Base-by-base conservation (phyloP, 2,888 invertebrate genomes). In the Lissonota sp. region DNA sequence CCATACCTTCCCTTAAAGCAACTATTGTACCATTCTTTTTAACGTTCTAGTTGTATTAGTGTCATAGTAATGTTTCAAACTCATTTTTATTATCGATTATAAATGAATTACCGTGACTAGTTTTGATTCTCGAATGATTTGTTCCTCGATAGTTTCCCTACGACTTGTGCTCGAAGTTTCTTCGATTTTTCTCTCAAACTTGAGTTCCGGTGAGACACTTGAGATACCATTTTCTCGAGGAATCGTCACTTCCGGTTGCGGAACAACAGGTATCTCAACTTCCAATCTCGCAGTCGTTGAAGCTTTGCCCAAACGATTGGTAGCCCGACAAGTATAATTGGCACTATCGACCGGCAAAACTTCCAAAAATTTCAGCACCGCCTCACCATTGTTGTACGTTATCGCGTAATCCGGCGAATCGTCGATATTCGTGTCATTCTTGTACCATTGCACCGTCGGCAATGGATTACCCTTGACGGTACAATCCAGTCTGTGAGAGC, bases 351-450 rank as follows among this genome's bases (percentile, higher is more conserved):
- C 95, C 57, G 94, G 89, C 76, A 93, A 93, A 3, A 96, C 94
- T 89, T 95, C 95, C 67, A 96, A 96, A 84, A 97, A 95, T 86
- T 94, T 95, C 76, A 97, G 91, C 40, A 95, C 93, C 64, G 97
- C 97, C 71, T 96, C 95, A 4, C 97, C 97, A 88, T 97, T 97
- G 90, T 97, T 97, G 89, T 96, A 97, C 14, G 96, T 96, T 82
- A 97, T 96, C 82, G 94, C 93, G 90, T 96, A 97, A 90, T 96
- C 95, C 1, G 95, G 95, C 3, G 94, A 95, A 88, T 95, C 95
- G 88, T 96, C 96, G 84, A 96, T 95, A 88, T 96, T 96, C 26
- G 93, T 93, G 64, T 94, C 94, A 88, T 96, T 95, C 91, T 95
- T 96, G 89, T 94, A 96, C 97, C 97, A 97, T 87, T 96, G 95